A percentile compares a stretch with the other conserved stretches of the same genome.
Evolutionary conservation across 2,797 vertebrate genomes (phyloP).

Genomic region (Argya squamiceps): DNA sequence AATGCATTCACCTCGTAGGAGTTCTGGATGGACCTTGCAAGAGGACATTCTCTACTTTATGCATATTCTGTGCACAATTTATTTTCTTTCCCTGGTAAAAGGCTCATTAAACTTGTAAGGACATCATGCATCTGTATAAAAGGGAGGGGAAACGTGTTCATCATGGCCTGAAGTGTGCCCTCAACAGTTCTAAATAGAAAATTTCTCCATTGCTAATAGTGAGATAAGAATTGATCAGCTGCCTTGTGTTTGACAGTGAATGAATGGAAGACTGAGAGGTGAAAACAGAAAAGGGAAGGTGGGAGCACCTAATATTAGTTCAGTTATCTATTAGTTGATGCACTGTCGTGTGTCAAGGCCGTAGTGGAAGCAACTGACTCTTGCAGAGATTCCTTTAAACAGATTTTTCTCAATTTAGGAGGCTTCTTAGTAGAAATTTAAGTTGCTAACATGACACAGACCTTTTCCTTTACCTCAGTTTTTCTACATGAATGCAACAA

Average conservation of each 20-base stretch:
- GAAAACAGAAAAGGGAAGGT: not conserved
- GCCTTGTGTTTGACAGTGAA: not conserved
- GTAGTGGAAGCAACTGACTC: conserved; percentile 2
- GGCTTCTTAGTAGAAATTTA: conserved; percentile 14
- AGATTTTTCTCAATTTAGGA: not conserved
- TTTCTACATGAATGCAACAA: too few relatives aligned
- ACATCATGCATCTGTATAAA: not conserved
- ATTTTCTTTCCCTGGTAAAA: not conserved
- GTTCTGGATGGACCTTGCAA: not conserved
- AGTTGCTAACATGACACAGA: conserved; percentile 1
- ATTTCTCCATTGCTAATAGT: not conserved
- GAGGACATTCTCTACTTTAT: not conserved
- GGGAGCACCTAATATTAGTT: not conserved
- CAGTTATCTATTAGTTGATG: not conserved
- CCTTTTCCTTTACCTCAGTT: not conserved
- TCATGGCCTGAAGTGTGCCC: not conserved
- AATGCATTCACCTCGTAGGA: not conserved
- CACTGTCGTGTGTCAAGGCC: not conserved
- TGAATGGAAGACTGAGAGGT: not conserved
- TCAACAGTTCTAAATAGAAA: not conserved
- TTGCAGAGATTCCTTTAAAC: not conserved
- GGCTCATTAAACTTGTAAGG: not conserved
- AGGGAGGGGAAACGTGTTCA: not conserved
- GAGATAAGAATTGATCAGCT: not conserved
- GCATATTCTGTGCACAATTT: not conserved